phyloP scores from a whole-genome alignment of 2,888 invertebrate genomes.

The Drosophila prolongata region DNA sequence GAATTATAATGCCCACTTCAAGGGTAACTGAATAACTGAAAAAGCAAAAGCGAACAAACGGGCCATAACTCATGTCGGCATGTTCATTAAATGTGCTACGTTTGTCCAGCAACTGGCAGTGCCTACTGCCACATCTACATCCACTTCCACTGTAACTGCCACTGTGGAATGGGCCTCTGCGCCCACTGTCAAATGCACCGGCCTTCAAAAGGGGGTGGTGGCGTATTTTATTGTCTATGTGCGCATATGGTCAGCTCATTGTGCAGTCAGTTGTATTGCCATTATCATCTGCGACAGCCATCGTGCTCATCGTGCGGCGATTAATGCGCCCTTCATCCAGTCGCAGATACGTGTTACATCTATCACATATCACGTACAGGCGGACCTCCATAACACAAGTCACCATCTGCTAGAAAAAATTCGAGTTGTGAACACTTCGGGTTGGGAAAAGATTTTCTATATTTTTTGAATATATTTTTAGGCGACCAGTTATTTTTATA shows the following conservation, averaged over 20 bases:
- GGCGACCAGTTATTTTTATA: too few species aligned
- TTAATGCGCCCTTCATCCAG: conserved; percentile 48
- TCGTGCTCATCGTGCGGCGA: conserved; percentile 62
- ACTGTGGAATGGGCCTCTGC: conserved; percentile 2
- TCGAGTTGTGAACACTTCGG: background rate
- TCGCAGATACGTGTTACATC: conserved; percentile 61
- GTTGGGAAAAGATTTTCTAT: too few species aligned
- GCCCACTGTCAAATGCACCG: conserved; percentile 29
- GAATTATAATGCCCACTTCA: background rate
- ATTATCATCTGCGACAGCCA: conserved; percentile 57
- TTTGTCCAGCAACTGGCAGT: conserved; percentile 47
- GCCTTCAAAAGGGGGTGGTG: conserved; percentile 12
- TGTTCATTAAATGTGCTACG: conserved; percentile 71
- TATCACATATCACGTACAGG: conserved; percentile 45
- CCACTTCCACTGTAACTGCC: conserved; percentile 4
- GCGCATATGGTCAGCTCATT: conserved; percentile 74
- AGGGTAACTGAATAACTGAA: conserved; percentile 21
- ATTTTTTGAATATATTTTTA: too few species aligned
- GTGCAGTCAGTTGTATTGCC: conserved; percentile 70
- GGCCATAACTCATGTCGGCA: conserved; percentile 73
- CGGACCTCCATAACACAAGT: background rate
- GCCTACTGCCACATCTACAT: background rate
- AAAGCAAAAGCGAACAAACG: conserved; percentile 42
- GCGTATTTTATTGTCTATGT: conserved; percentile 66
- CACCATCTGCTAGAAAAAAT: background rate